Evolutionary conservation across 2,113 vertebrate species (phyloP), one percentile per base, ranked within the genome.

Genomic region (Diadophis punctatus): DNA sequence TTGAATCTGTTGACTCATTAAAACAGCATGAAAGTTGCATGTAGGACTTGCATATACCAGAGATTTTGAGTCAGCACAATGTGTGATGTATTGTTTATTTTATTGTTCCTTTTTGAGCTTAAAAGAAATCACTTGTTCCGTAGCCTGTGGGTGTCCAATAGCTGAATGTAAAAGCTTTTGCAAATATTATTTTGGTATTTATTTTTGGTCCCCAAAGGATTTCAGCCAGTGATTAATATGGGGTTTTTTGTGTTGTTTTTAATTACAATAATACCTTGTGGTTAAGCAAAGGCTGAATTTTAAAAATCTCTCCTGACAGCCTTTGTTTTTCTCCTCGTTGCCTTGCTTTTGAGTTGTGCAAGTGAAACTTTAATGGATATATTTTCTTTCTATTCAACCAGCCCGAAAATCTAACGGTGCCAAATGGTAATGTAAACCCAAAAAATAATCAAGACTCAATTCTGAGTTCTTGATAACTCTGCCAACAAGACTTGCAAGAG

Each of bases 381-480:
- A 74, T 94, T 95, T 95, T 96, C 89, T 95, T 91, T 93, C 8
- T 93, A 16, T 2, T 84, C 39, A 91, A 5, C 2, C 39, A 94
- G 8, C 30, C 48, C 92, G 8, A 95, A 92, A 96, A 90, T 88
- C 88, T 92, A 97, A 87, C 11, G 87, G 5, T 88, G 84, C 39
- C 11, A 68, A 91, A 90, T 85, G 1, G 39, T 92, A 94, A 96
- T 91, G 1, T 63, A 94, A 92, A 94, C 84, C 58, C 39, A 94
- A 96, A 52, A 95, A 94, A 94, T 94, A 96, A 95, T 94, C 90
- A 96, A 55, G 43, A 85, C 22, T 94, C 58, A 87, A 25, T 95
- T 95, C 93, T 80, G 58, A 88, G 27, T 90, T 89, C 91, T 87
- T 94, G 94, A 95, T 95, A 96, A 95, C 89, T 93, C 95, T 96